phyloP scores from a whole-genome alignment of 2,797 vertebrate genomes.

The Girardinus metallicus region DNA sequence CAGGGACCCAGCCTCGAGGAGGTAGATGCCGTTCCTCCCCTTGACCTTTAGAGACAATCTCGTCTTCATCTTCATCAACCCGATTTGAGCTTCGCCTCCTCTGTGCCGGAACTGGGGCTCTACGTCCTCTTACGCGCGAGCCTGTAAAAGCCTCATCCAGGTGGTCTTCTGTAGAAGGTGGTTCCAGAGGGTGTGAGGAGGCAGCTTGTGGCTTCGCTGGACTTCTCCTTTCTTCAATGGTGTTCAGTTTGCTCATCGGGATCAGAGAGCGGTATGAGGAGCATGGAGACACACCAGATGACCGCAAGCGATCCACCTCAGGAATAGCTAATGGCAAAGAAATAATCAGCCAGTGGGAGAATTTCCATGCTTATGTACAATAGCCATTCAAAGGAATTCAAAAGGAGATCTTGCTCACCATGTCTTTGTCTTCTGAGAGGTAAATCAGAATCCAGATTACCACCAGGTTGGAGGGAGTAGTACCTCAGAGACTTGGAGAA shows the following conservation, averaged over 20 bases:
- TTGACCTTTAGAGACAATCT: not conserved
- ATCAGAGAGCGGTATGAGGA: conserved; percentile 47
- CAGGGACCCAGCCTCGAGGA: conserved; percentile 59
- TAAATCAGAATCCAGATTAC: conserved; percentile 84
- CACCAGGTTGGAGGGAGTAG: conserved; percentile 87
- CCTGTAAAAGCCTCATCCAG: conserved; percentile 30
- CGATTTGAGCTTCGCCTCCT: conserved; percentile 10
- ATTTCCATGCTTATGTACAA: not conserved
- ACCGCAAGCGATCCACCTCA: conserved; percentile 2
- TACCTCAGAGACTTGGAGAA: conserved; percentile 73
- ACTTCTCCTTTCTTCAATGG: conserved; percentile 75
- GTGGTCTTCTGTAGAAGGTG: conserved; percentile 10
- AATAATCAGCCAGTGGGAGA: not conserved
- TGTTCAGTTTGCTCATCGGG: conserved; percentile 74
- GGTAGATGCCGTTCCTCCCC: conserved; percentile 6
- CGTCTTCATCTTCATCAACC: not conserved
- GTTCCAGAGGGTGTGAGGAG: not conserved
- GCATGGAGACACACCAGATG: conserved; percentile 50
- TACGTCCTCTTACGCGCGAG: conserved; percentile 12
- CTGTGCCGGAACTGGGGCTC: conserved; percentile 55
- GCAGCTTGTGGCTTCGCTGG: not conserved
- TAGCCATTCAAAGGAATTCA: not conserved
- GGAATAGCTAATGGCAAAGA: not conserved
- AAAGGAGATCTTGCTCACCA: conserved; percentile 50
- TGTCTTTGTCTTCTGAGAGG: conserved; percentile 78